Percentiles rank a stretch among this genome's conserved stretches.
phyloP scores from a whole-genome alignment of 2,113 vertebrate species.

The Dissostichus mawsoni region DNA sequence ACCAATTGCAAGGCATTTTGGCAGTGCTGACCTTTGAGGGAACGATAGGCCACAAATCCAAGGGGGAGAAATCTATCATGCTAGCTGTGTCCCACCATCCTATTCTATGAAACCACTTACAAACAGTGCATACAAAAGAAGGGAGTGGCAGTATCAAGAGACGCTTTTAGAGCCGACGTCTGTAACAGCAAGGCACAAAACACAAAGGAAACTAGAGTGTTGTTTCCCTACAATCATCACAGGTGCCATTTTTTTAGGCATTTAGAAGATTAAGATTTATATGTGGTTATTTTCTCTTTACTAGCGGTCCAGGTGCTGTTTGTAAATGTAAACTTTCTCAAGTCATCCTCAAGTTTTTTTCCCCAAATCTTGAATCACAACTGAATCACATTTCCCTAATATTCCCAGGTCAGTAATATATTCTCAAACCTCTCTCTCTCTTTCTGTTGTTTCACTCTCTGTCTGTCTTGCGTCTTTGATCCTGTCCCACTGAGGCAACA shows the following conservation, averaged over 20 bases:
- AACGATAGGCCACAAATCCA: neutral
- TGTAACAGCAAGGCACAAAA: no score
- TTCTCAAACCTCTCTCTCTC: constrained; percentile 30
- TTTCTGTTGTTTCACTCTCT: constrained; percentile 27
- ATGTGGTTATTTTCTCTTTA: no score
- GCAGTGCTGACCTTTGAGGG: neutral
- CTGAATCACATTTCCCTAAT: constrained; percentile 19
- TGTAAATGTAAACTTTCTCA: no score
- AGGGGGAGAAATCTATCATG: neutral
- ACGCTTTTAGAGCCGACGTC: no score
- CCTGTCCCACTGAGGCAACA: constrained; percentile 48
- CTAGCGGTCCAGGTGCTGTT: no score
- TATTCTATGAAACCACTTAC: neutral
- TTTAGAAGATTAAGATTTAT: no score
- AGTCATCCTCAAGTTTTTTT: no score
- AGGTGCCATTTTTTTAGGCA: no score
- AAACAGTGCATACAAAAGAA: neutral
- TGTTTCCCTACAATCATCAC: no score
- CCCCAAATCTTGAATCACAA: neutral
- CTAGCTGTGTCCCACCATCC: neutral
- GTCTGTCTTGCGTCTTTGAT: constrained; percentile 44
- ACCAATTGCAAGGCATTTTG: neutral
- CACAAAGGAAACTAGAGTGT: no score
- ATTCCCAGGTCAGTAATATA: constrained; percentile 5
- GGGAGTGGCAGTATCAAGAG: neutral